Evolutionary conservation across 2,888 invertebrate species (phyloP), one percentile per base, ranked within the genome.

Genomic region (Rotaria socialis): DNA sequence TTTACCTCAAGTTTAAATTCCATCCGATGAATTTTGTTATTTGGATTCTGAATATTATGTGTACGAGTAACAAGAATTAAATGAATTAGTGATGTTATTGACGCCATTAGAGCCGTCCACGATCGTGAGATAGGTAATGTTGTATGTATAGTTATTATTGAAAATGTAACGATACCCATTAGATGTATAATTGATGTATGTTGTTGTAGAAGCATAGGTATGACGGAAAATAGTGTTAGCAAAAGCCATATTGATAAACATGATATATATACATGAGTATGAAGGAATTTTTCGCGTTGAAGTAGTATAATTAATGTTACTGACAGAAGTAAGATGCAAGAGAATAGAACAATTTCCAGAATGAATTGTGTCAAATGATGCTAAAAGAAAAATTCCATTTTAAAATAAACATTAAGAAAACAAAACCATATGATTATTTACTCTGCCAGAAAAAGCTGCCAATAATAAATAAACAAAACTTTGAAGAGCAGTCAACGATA

Each of bases 401-500:
- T 11, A 11, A 50, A 11, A 50, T 27, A 84, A n/a, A 14, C 16
- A 41, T 14, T 47, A 24, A n/a, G 5, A 43, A 56, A 27, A n/a
- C 5, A 43, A 84, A 84, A 27, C 60, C 35, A 35, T 43, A 0
- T 55, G 16, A 60, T 67, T 52, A 67, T 11, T 47, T 75, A 86
- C 86, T 35, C 47, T 67, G 50, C 67, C 60, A 56, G 86, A 84
- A 84, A 86, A 86, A 35, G 67, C 43, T 19, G 84, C 41, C 8
- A 86, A 50, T 52, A 86, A 43, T 27, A 84, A 86, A 8, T 84
- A 80, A 55, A 84, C 47, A 24, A 86, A n/a, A 84, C 84, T 84
- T 86, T 86, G 86, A 84, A 86, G n/a, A 80, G 86, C 84, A 67
- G 67, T 86, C 24, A 86, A 74, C n/a, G 84, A 55, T 67, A 86